phyloP scores from a whole-genome alignment of 2,113 vertebrate genomes.

The Clupea harengus region DNA sequence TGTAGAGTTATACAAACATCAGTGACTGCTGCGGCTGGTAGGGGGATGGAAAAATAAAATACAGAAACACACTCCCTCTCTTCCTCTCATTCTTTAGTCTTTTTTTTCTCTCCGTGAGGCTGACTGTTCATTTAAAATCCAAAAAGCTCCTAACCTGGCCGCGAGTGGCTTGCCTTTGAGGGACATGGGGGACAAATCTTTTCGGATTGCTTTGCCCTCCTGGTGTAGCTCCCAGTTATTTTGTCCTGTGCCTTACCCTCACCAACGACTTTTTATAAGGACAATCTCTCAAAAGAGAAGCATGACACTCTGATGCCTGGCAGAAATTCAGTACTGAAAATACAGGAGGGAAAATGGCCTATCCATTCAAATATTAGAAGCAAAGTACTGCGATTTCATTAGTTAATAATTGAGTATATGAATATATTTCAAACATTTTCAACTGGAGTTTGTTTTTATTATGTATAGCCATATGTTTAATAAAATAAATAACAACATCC shows the following conservation, averaged over 20 bases:
- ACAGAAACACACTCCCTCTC: not conserved
- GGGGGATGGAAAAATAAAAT: not conserved
- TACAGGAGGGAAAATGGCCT: not conserved
- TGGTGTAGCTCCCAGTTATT: not conserved
- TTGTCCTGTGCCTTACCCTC: slow-evolving; percentile 7
- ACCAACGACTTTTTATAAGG: not conserved
- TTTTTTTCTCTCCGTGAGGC: not conserved
- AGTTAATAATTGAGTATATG: not conserved
- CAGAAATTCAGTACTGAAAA: not conserved
- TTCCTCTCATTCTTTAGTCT: not conserved
- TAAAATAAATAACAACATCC: not conserved
- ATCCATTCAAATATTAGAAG: not conserved
- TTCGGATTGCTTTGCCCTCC: slow-evolving; percentile 23
- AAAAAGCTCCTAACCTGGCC: slow-evolving; percentile 57
- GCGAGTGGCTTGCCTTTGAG: slow-evolving; percentile 71
- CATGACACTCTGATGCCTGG: not conserved
- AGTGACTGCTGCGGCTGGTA: not conserved
- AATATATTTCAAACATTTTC: not conserved
- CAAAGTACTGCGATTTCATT: not conserved
- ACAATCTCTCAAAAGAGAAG: not conserved
- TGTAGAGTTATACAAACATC: not conserved
- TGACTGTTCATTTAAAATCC: slow-evolving; percentile 75
- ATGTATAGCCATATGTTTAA: not conserved
- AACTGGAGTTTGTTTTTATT: not conserved
- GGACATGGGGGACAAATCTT: slow-evolving; percentile 58